These are phyloP conservation scores for Neopipo cinnamomea DNA, from an alignment of 2,113 vertebrate genomes.

Conservation along the genomic window DNA sequence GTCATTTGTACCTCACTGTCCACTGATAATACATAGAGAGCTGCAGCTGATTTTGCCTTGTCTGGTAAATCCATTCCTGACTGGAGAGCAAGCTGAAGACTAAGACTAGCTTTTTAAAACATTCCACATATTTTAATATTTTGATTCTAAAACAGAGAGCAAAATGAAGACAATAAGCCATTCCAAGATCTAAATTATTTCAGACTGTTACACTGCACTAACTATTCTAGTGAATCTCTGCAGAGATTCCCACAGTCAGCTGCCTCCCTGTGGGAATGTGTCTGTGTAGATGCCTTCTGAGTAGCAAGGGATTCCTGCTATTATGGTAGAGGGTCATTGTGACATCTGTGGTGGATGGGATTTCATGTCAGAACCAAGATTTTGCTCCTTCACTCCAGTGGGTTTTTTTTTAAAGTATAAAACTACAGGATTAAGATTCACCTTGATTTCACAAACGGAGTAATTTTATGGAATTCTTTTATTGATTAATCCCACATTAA, in stretches of 20 bases:
- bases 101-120: background rate
- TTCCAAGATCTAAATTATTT: background rate
- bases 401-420: background rate
- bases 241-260: background rate
- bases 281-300: background rate
- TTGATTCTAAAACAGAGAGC: background rate
- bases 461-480: background rate
- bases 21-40: background rate
- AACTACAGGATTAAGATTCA: background rate
- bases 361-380: background rate
- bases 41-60: background rate
- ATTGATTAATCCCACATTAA: constrained; percentile 37
- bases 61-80: background rate
- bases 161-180: background rate
- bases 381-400: background rate
- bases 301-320: background rate
- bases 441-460: background rate
- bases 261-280: background rate
- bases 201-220: background rate
- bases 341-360: background rate
- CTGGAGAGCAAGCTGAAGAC: background rate
- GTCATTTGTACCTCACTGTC: background rate
- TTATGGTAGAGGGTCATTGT: background rate
- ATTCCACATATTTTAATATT: background rate
- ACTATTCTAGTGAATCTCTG: background rate